Percentiles rank a stretch among this genome's conserved stretches.
phyloP scores from a whole-genome alignment of 2,888 invertebrate genomes.

The Zaprionus lineosus region DNA sequence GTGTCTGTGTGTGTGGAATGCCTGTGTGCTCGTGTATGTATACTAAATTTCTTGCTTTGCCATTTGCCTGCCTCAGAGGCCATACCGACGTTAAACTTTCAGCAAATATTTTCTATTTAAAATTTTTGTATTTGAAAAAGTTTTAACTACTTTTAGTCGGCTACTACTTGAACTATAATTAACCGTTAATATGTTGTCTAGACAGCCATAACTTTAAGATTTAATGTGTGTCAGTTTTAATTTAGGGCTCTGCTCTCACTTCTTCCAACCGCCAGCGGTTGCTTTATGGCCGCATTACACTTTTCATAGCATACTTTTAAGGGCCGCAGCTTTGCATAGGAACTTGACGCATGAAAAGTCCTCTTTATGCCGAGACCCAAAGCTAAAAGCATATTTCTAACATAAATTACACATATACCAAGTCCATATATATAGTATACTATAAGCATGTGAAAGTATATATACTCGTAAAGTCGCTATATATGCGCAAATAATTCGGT shows the following conservation, averaged over 20 bases:
- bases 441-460: no score
- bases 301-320: constrained; percentile 8
- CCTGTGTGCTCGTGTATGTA: background rate
- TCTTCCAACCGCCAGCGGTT: background rate
- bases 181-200: constrained; percentile 50
- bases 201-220: constrained; percentile 37
- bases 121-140: background rate
- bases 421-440: background rate
- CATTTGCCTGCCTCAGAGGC: constrained; percentile 42
- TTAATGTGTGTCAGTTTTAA: constrained; percentile 26
- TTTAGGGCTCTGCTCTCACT: background rate
- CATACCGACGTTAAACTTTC: background rate
- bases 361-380: background rate
- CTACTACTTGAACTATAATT: constrained; percentile 39
- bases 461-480: background rate
- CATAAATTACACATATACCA: constrained; percentile 22
- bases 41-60: constrained; percentile 42
- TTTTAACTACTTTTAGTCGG: constrained; percentile 24
- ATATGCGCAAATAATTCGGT: constrained; percentile 24
- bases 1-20: background rate
- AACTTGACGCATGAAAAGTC: constrained; percentile 2
- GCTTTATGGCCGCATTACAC: background rate
- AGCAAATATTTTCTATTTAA: constrained; percentile 1
- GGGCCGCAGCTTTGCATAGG: constrained; percentile 18
- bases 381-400: constrained; percentile 16